Percentiles rank a stretch among this genome's conserved stretches.
These are phyloP conservation scores for Eidolon helvum DNA, from an alignment of 2,113 vertebrate species.

Conservation along the genomic window DNA sequence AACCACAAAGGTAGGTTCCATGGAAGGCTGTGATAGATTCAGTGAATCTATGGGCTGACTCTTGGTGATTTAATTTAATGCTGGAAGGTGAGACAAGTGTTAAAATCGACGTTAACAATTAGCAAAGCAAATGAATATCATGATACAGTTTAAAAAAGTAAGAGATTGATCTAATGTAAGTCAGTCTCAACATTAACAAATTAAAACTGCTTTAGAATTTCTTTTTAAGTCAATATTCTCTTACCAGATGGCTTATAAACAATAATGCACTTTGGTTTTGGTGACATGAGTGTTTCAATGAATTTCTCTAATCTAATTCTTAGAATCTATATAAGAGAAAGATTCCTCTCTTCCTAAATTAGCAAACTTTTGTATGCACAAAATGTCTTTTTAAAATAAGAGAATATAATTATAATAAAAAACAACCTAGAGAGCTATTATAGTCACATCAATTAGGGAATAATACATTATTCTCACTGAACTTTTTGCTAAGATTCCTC, in stretches of 20 bases:
- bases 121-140: not conserved
- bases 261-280: not conserved
- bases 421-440: not conserved
- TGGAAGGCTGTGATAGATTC: not conserved
- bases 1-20: not conserved
- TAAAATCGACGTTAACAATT: not conserved
- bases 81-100: not conserved
- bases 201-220: constrained; percentile 8
- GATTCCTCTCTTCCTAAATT: not conserved
- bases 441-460: not conserved
- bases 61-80: not conserved
- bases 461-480: not conserved
- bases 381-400: not conserved
- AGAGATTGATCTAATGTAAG: not conserved
- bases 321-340: not conserved
- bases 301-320: constrained; percentile 12
- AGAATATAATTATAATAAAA: not conserved
- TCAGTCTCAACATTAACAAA: not conserved
- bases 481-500: not conserved
- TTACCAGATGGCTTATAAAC: not conserved
- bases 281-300: not conserved
- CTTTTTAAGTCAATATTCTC: not conserved
- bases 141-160: not conserved
- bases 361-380: not conserved
- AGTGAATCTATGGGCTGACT: not conserved